Base-by-base conservation (phyloP, 2,888 invertebrate genomes). In the Acanthosepion lycidas region DNA sequence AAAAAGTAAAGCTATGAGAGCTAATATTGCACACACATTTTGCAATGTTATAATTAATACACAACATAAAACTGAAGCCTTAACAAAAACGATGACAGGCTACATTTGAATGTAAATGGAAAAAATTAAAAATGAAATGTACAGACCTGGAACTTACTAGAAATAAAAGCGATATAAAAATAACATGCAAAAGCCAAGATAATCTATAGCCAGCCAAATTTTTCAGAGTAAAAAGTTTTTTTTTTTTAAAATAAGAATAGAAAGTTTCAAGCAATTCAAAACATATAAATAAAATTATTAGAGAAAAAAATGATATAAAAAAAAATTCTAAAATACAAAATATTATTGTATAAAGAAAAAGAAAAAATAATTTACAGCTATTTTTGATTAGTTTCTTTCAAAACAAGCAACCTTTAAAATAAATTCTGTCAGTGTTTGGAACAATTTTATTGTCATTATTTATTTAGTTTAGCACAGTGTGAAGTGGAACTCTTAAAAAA, bases 81-180 rank as follows among this genome's bases (percentile, higher is more conserved):
- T n/a, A 78, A 78, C 78, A 78, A 78, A 33, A 78, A 78, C 33
- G 78, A 78, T n/a, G 78, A 78, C 78, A 59, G 59, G 23, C 23
- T 59, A 59, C 59, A 59, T 59, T 59, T 59, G 59, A 59, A 59
- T 23, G 59, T 23, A 23, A 23, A 15, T 23, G 20, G 4, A 59
- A 59, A 59, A 20, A 55, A 55, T 9, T 28, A 78, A 28, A 78
- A 33, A 78, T 15, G 9, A 78, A 78, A 78, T 78, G 78, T 78
- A 78, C 78, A 78, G n/a, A 78, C 78, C 78, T 78, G 78, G 78
- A 78, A 78, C 78, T 78, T 78, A 78, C 78, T 78, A 78, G 78
- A 78, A 78, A 78, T 78, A 78, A 78, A 78, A 78, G 78, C 78
- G 18, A 33, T 20, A 18, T n/a, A 12, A 78, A 78, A 15, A 33